Evolutionary conservation across 2,797 vertebrate species (phyloP), one percentile per base, ranked within the genome.

Genomic region (Crax fasciolata): DNA sequence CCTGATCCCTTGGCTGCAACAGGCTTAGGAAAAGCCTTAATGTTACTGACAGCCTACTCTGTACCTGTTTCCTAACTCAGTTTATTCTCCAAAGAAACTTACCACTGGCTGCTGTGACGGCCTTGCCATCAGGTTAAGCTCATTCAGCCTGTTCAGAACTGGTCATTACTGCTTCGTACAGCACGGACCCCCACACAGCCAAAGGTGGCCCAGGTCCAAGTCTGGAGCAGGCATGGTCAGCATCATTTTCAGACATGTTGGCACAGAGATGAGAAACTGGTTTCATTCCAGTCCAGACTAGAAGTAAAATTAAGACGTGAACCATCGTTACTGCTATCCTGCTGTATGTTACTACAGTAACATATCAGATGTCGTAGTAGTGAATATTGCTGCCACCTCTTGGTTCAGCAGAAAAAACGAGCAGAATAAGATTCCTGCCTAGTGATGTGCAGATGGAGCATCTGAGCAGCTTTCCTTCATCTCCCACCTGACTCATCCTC

Each of bases 331-430:
- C 9, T 62, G 67, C 67, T 75, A 17, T 35, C 35, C 35, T 35
- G 35, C 32, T 13, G 41, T 61, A 89, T 3, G 10, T 41, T 2
- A 2, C 15, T 8, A 5, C 18, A 35, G 70, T 12, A 10, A 41
- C 43, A 6, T 9, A 25, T 13, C 9, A 10, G 13, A 52, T 9
- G 11, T 9, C 61, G 62, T 13, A 10, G 43, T 0, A n/a, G 82
- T 72, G 91, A 91, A 81, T 65, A 23, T 4, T 94, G 94, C 87
- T 90, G 91, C 91, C 93, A 92, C 87, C 91, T 93, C 66, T 94
- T 68, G 94, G 91, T 12, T 72, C 70, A 72, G 86, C 57, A 75
- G 80, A 35, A 75, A 52, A 27, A 28, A 63, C 48, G 0, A 73
- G 63, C 63, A 70, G 41, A 38, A 24, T 4, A 6, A 21, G 84